phyloP scores from a whole-genome alignment of 2,113 vertebrate genomes.

The Probosciger aterrimus region DNA sequence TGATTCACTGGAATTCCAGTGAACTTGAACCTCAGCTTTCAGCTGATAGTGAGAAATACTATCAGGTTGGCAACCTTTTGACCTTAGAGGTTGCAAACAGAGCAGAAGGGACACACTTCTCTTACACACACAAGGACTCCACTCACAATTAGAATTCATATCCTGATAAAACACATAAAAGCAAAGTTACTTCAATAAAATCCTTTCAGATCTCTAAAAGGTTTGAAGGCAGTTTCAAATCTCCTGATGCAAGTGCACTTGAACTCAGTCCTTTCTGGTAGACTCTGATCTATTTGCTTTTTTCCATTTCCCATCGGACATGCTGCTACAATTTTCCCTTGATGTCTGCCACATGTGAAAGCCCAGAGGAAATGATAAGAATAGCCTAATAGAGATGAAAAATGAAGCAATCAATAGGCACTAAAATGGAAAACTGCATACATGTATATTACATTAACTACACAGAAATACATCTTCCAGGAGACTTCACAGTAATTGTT shows the following conservation, averaged over 20 bases:
- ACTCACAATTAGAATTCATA: slow-evolving; percentile 3
- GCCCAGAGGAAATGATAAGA: slow-evolving; percentile 54
- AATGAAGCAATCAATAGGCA: slow-evolving; percentile 60
- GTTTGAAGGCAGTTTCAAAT: slow-evolving; percentile 33
- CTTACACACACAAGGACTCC: background rate
- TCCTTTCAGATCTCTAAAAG: slow-evolving; percentile 3
- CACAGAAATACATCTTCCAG: slow-evolving; percentile 40
- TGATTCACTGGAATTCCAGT: background rate
- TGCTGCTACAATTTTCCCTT: slow-evolving; percentile 33
- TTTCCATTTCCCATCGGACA: slow-evolving; percentile 36
- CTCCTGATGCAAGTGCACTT: slow-evolving; percentile 6
- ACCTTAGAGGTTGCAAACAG: background rate
- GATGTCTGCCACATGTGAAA: slow-evolving; percentile 47
- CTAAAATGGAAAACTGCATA: slow-evolving; percentile 56
- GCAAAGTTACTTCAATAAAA: slow-evolving; percentile 24
- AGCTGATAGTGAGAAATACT: background rate
- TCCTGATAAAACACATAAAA: slow-evolving; percentile 5
- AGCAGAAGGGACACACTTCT: background rate
- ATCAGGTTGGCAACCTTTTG: background rate
- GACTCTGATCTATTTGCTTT: slow-evolving; percentile 38
- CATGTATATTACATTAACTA: slow-evolving; percentile 61
- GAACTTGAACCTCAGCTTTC: background rate
- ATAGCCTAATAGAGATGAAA: slow-evolving; percentile 52
- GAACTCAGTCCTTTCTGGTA: slow-evolving; percentile 15
- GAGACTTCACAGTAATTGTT: slow-evolving; percentile 22